A percentile compares a stretch with the other conserved stretches of the same genome.
phyloP scores from a whole-genome alignment of 2,888 invertebrate genomes.

The Stenoptilia bipunctidactyla region DNA sequence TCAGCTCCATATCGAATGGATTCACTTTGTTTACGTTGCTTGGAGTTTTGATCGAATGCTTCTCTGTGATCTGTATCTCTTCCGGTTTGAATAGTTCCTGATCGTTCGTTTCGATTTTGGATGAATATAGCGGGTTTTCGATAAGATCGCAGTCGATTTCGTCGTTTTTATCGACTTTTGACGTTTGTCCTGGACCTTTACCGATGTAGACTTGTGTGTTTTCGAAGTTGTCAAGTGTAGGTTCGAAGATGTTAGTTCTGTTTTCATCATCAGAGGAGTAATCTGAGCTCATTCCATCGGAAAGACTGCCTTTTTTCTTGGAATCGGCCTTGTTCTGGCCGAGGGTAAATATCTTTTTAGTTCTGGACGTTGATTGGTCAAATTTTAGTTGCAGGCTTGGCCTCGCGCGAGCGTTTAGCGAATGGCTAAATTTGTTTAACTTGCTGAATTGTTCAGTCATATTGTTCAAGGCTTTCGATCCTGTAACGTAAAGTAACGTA shows the following conservation, averaged over 20 bases:
- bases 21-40: conserved; percentile 41
- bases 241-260: conserved; percentile 60
- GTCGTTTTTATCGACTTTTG: conserved; percentile 21
- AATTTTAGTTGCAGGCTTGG: conserved; percentile 61
- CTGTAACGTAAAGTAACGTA: conserved; percentile 62
- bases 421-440: conserved; percentile 79
- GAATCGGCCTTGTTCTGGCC: conserved; percentile 49
- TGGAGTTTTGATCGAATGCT: conserved; percentile 42
- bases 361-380: conserved; percentile 48
- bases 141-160: conserved; percentile 56
- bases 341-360: conserved; percentile 65
- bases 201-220: conserved; percentile 63
- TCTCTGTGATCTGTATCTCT: conserved; percentile 57
- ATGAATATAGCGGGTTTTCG: conserved; percentile 58
- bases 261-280: conserved; percentile 67
- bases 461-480: conserved; percentile 87
- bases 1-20: conserved; percentile 37
- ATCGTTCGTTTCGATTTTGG: conserved; percentile 55
- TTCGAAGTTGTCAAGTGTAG: conserved; percentile 61
- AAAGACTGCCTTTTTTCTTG: conserved; percentile 76
- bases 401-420: conserved; percentile 71
- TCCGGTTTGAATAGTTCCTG: conserved; percentile 72
- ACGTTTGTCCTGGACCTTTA: conserved; percentile 19
- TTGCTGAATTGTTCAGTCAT: conserved; percentile 91
- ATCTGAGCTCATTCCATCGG: conserved; percentile 73